Percentiles rank a stretch among this genome's conserved stretches.
Conservation (phyloP, 2,113 vertebrate species). For the Motacilla alba region DNA sequence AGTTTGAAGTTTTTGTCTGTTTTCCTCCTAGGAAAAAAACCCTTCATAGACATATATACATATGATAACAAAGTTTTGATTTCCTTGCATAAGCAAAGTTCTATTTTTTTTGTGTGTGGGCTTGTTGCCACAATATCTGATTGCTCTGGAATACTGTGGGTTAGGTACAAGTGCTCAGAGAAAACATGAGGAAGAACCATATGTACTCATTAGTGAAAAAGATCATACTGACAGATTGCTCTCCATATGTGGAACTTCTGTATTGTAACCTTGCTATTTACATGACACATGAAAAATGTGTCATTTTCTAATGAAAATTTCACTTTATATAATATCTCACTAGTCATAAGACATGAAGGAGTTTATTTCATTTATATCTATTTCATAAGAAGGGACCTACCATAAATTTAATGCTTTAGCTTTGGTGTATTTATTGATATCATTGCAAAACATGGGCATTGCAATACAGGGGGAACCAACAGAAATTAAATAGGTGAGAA, state of each 20-base stretch:
- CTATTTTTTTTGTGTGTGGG: background rate
- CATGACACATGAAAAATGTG: constrained; percentile 2
- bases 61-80: background rate
- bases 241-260: constrained; percentile 39
- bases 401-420: background rate
- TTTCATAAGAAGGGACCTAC: background rate
- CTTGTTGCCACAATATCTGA: constrained; percentile 27
- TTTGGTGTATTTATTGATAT: background rate
- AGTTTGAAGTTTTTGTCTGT: background rate
- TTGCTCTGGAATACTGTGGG: constrained; percentile 34
- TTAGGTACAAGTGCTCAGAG: constrained; percentile 40
- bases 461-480: background rate
- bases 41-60: background rate
- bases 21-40: background rate
- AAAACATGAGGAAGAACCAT: constrained; percentile 33
- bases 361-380: background rate
- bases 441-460: background rate
- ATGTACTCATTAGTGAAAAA: constrained; percentile 58
- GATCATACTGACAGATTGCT: constrained; percentile 51
- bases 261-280: constrained; percentile 4
- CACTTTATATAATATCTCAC: background rate
- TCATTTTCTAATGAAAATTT: constrained; percentile 23
- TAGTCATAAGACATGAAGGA: background rate
- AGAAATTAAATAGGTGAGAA: background rate
- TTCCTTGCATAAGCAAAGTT: background rate